phyloP scores from a whole-genome alignment of 2,797 vertebrate species.

The Lophius americanus region DNA sequence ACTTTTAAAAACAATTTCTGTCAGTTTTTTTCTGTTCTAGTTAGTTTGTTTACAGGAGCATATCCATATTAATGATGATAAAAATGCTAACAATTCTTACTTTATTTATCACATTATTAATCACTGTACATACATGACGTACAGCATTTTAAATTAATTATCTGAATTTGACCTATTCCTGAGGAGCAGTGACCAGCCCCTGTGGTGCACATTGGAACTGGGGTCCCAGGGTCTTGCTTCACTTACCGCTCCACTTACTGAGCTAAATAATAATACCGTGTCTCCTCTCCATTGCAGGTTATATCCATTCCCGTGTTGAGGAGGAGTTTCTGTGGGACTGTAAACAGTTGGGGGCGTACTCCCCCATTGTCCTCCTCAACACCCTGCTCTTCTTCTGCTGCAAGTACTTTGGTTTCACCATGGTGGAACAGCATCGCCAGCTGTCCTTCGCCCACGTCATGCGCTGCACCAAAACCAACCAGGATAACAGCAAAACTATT shows the following conservation, averaged over 20 bases:
- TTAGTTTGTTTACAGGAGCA: background rate
- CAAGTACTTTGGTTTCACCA: conserved; percentile 94
- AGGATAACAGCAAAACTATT: conserved; percentile 88
- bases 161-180: no score
- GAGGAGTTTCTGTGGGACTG: conserved; percentile 98
- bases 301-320: conserved; percentile 93
- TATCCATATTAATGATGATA: accelerated
- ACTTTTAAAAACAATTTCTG: background rate
- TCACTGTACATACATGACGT: no score
- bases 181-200: no score
- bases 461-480: conserved; percentile 90
- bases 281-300: conserved; percentile 79
- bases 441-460: conserved; percentile 96
- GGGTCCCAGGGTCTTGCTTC: no score
- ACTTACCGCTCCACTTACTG: no score
- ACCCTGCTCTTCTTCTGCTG: conserved; percentile 98
- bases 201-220: no score
- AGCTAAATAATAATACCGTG: no score
- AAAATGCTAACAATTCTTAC: no score
- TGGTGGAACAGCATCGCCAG: conserved; percentile 91
- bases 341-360: conserved; percentile 97
- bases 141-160: no score
- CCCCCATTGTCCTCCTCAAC: conserved; percentile 96
- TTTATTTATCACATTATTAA: no score
- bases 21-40: background rate